Evolutionary conservation across 2,113 vertebrate genomes (phyloP), one percentile per base, ranked within the genome.

Genomic region (Nicator chloris): DNA sequence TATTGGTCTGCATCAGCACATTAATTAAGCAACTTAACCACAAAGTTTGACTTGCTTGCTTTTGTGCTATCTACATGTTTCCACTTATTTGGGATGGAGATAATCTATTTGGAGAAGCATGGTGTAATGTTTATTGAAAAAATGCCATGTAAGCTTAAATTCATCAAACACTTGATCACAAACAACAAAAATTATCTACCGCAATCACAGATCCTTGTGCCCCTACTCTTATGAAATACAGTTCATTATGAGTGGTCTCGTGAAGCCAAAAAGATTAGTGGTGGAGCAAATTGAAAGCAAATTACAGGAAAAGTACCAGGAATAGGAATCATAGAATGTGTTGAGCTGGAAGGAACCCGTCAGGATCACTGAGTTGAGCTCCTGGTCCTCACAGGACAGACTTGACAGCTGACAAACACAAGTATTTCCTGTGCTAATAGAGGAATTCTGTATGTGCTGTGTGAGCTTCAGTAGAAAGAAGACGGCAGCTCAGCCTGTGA

Each of bases 361-460:
- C 13, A 45, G 23, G 6, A 12, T 24, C 13, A 10, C 2, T 1
- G 3, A 59, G 28, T 8, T 4, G 13, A 51, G 9, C 5, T 51
- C 23, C 33, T 66, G 15, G 39, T 33, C 44, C 69, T 66, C 15
- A 21, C 8, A 21, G 51, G 23, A 28, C 16, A 60, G 17, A 42
- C 31, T 9, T 84, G 39, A 82, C 39, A 84, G 27, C 9, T 71
- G 30, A 40, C 4, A 45, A 54, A 22, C 20, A 7, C 5, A 35
- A 35, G 5, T 16, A 37, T 28, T 44, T 83, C 23, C 10, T 21
- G 1, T 11, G 14, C 15, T 51, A 31, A 44, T 10, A 39, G 13
- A 64, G 14, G 60, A 63, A 59, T 39, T 70, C 11, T 70, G 4
- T 10, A 35, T 7, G 6, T 47, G 24, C 18, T 70, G 15, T 4